Evolutionary conservation across 2,797 vertebrate genomes (phyloP), one percentile per base, ranked within the genome.

Genomic region (Cottoperca gobio): DNA sequence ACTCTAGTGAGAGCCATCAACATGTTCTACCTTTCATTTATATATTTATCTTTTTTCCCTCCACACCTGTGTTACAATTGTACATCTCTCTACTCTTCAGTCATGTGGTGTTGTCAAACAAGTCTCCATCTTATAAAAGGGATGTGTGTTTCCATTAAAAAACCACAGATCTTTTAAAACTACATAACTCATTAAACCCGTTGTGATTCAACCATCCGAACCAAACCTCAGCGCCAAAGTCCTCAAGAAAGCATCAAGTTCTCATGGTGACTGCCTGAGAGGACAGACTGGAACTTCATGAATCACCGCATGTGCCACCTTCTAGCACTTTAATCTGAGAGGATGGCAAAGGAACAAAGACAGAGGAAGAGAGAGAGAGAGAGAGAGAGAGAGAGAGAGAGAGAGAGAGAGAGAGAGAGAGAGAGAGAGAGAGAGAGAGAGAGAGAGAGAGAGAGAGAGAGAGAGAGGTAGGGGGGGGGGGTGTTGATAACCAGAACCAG

Each of bases 401-500:
- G 61, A 40, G 28, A 76, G 57, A 43, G 43, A 26, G 66, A 14
- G 57, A 16, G 31, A 39, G 46, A 45, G 26, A 40, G 45, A 24
- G 26, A 33, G 65, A 45, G 48, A 48, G 24, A 43, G 42, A 33
- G 23, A 28, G 60, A 26, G 37, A 39, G 28, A 43, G 43, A 33
- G 24, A 23, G 31, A 31, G 31, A 31, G 28, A 28, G 28, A 28
- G 6, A 28, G 28, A 1, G 28, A 3, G 28, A 37, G 63, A 33
- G 49, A 43, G 26, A 43, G 43, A 33, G 26, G 24, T 6, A 5
- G 4, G 17, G 19, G 52, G 10, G 46, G 10, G 8, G 17, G 35
- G 43, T 57, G 52, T 58, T 71, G 76, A 83, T 88, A 90, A 90
- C 85, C 40, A 80, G 78, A 87, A 89, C 81, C 87, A 91, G 85